Evolutionary conservation across 2,797 vertebrate species (phyloP), one percentile per base, ranked within the genome.

Genomic region (Macropodus opercularis): DNA sequence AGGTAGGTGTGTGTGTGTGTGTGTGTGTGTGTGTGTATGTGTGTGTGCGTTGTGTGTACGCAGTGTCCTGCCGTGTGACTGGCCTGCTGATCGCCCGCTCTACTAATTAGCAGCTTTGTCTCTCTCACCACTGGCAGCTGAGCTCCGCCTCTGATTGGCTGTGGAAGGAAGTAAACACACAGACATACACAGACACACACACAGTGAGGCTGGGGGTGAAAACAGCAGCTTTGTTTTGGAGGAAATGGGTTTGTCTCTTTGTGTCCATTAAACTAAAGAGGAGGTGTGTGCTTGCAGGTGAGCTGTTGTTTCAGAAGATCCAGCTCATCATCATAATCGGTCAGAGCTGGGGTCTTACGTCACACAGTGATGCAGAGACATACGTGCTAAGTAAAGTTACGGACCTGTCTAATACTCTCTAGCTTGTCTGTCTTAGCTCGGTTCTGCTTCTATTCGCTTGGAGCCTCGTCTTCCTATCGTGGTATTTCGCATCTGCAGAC

Each of bases 71-170:
- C 78, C 2, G 74, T 58, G 72, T 19, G 5, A 51, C 72, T 75
- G 84, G 81, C 72, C 78, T 59, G 53, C 68, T 49, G 71, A 81
- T 73, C 53, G 55, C 57, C 63, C 47, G 19, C 55, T 63, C 32
- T 41, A 24, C 77, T 87, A 88, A 85, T 88, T 85, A 73, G 63
- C 59, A 54, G 66, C 64, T 84, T 85, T 84, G 79, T 85, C 67
- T 78, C 27, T 63, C 58, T 81, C 79, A 52, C 64, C 4, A 32
- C 65, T 72, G 76, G 69, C 50, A 55, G 71, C 46, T 8, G 38
- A 65, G 49, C 62, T 73, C 63, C 19, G 38, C 66, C 66, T 76
- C 70, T 82, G 80, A 87, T 83, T 83, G 81, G 72, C 69, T 52
- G 70, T 42, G 46, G 58, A 41, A 74, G 72, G 76, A 77, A 75